A percentile compares a stretch with the other conserved stretches of the same genome.
These are phyloP conservation scores for Lasioglossum baleicum DNA, from an alignment of 1,140 invertebrate genomes.

Conservation along the genomic window DNA sequence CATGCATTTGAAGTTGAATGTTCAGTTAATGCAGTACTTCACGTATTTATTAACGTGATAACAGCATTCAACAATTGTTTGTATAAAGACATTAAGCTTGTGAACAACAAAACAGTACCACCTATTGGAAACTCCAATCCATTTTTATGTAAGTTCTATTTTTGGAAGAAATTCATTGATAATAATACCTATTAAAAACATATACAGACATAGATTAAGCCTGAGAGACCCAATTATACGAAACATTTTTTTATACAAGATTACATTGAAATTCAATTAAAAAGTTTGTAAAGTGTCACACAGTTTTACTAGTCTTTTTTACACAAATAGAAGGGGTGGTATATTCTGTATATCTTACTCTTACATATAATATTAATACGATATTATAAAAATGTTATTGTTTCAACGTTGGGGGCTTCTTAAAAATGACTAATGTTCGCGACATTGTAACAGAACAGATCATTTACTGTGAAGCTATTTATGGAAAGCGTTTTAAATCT, in stretches of 20 bases:
- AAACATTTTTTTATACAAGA: conserved; percentile 9
- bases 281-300: neutral
- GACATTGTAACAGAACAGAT: neutral
- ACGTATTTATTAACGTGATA: conserved; percentile 10
- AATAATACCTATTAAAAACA: neutral
- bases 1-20: conserved; percentile 54
- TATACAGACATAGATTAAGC: neutral
- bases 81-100: conserved; percentile 29
- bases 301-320: conserved; percentile 41
- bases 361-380: conserved; percentile 27
- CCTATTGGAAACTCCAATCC: neutral
- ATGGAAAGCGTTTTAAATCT: neutral
- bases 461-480: neutral
- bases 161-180: neutral
- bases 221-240: conserved; percentile 6
- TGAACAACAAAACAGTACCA: conserved; percentile 4
- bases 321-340: neutral
- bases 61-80: conserved; percentile 6
- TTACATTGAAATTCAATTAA: conserved; percentile 14
- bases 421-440: conserved; percentile 2
- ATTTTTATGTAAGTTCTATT: conserved; percentile 3
- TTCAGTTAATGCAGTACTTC: conserved; percentile 37
- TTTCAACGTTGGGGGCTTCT: conserved; percentile 7
- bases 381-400: conserved; percentile 31
- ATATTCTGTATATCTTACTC: conserved; percentile 10